phyloP scores from a whole-genome alignment of 2,888 invertebrate species.

The Cyaniris semiargus region DNA sequence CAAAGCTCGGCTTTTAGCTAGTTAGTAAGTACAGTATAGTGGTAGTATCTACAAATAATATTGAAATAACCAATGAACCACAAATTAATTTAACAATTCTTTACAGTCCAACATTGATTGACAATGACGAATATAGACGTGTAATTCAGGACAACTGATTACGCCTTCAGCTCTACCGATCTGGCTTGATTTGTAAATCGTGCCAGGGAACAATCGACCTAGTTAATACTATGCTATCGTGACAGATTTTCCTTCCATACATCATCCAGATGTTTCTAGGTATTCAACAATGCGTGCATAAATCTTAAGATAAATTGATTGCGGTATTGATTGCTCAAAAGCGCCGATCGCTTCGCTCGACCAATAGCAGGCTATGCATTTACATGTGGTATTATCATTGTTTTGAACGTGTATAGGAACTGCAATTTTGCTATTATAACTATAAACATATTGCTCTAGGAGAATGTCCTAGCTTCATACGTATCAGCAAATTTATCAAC shows the following conservation, averaged over 20 bases:
- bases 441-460: background rate
- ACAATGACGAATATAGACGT: background rate
- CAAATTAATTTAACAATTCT: background rate
- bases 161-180: background rate
- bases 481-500: background rate
- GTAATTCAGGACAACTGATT: slow-evolving; percentile 4
- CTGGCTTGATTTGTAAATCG: slow-evolving; percentile 31
- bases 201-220: slow-evolving; percentile 32
- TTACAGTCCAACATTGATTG: background rate
- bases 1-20: no score
- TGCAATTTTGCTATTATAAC: background rate
- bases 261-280: slow-evolving; percentile 58
- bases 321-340: slow-evolving; percentile 47
- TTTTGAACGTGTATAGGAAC: background rate
- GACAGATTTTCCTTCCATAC: slow-evolving; percentile 43
- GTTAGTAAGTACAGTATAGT: no score
- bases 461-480: no score
- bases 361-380: background rate
- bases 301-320: slow-evolving; percentile 67
- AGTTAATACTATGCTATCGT: slow-evolving; percentile 31
- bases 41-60: no score
- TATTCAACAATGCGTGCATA: slow-evolving; percentile 65
- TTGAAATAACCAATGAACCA: background rate
- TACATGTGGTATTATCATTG: background rate
- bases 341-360: slow-evolving; percentile 20